Percentiles rank a stretch among this genome's conserved stretches.
phyloP scores from a whole-genome alignment of 2,797 vertebrate genomes.

The Mus spretus region DNA sequence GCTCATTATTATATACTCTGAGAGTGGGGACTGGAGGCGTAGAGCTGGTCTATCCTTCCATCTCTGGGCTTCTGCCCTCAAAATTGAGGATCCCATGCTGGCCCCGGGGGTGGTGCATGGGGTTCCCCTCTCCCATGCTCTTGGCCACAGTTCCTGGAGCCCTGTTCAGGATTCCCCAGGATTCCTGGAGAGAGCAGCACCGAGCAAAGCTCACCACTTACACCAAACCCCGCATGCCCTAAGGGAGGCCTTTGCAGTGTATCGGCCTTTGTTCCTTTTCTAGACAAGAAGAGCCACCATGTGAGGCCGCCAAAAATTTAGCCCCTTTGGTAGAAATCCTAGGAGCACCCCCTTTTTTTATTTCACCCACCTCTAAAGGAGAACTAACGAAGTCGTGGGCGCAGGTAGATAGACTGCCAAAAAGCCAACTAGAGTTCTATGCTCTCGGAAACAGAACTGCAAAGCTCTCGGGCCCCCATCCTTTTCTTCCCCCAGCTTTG shows the following conservation, averaged over 20 bases:
- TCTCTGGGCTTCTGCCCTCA: background rate
- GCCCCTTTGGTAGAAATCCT: background rate
- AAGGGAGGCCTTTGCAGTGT: background rate
- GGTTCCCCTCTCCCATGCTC: background rate
- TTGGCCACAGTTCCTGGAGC: background rate
- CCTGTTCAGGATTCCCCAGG: slow-evolving; percentile 10
- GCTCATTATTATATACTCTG: background rate
- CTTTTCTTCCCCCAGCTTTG: background rate
- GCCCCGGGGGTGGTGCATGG: background rate
- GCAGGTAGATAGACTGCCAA: slow-evolving; percentile 11
- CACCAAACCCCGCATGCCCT: background rate
- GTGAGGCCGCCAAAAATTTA: slow-evolving; percentile 11
- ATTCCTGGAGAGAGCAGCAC: slow-evolving; percentile 68
- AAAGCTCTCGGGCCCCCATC: background rate
- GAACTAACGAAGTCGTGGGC: slow-evolving; percentile 37
- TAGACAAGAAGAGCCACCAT: background rate
- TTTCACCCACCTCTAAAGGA: slow-evolving; percentile 8
- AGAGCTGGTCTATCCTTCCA: background rate
- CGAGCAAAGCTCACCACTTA: background rate
- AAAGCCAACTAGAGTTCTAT: slow-evolving; percentile 34
- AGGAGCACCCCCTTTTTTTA: background rate
- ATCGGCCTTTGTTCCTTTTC: slow-evolving; percentile 70
- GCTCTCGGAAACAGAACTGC: slow-evolving; percentile 22
- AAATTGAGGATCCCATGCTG: background rate
- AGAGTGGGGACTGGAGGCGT: background rate